Conservation (phyloP, 2,888 invertebrate species). For the Adelphocoris suturalis region DNA sequence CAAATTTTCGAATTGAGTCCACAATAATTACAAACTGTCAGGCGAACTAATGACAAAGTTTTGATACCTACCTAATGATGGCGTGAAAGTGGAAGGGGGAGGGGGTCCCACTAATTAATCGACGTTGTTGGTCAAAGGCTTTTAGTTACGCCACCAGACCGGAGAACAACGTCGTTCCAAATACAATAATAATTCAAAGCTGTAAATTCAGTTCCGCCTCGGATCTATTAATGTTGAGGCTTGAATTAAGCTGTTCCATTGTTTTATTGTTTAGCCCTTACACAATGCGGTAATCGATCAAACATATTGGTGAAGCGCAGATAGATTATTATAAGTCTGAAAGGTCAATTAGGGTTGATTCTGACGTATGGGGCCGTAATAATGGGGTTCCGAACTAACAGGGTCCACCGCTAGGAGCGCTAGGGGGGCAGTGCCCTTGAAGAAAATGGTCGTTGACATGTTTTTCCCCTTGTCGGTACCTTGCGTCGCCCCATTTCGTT, state of each 20-base stretch:
- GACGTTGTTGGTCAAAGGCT: conserved; percentile 36
- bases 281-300: too few relatives aligned
- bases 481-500: too few relatives aligned
- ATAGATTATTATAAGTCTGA: too few relatives aligned
- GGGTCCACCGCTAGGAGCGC: too few relatives aligned
- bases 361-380: too few relatives aligned
- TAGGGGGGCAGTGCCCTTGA: too few relatives aligned
- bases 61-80: background rate
- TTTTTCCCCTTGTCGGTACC: too few relatives aligned
- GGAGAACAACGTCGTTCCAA: background rate
- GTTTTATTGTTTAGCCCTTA: too few relatives aligned
- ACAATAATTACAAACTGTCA: conserved; percentile 25
- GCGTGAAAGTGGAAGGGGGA: background rate
- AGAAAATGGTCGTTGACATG: too few relatives aligned
- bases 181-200: background rate
- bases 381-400: too few relatives aligned
- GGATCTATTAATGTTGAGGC: background rate
- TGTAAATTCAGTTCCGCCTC: conserved; percentile 27
- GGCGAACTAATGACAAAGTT: conserved; percentile 23
- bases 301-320: too few relatives aligned
- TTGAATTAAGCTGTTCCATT: background rate
- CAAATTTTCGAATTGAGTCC: conserved; percentile 22
- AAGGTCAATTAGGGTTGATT: too few relatives aligned
- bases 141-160: conserved; percentile 7
- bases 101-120: background rate